Percentiles rank a stretch among this genome's conserved stretches.
These are phyloP conservation scores for Oscarella lobularis DNA, from an alignment of 37 sponge, comb jelly and placozoan genomes.

Conservation along the genomic window DNA sequence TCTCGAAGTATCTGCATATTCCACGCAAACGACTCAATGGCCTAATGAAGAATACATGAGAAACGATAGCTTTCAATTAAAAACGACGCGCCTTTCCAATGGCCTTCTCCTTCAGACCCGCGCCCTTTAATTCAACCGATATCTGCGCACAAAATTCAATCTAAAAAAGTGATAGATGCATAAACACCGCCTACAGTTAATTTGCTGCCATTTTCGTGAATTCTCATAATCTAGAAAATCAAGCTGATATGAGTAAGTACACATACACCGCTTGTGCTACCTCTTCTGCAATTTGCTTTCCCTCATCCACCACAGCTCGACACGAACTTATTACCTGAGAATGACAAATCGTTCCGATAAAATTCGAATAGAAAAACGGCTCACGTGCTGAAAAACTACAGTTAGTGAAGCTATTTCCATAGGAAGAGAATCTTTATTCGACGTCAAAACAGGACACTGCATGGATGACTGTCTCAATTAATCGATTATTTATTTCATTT, in stretches of 20 bases:
- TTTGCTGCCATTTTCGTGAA: neutral
- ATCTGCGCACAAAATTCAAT: neutral
- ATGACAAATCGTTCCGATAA: too few relatives aligned
- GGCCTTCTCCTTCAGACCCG: neutral
- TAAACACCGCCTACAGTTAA: neutral
- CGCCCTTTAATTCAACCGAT: neutral
- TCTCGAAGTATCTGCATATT: neutral
- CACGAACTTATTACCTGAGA: too few relatives aligned
- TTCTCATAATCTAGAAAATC: neutral
- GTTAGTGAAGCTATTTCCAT: neutral
- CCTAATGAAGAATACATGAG: conserved; percentile 1
- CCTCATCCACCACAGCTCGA: neutral
- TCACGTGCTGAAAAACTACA: neutral
- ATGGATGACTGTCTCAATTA: too few relatives aligned
- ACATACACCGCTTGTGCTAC: too few relatives aligned
- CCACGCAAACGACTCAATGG: neutral
- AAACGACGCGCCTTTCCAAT: neutral
- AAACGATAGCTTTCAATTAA: neutral
- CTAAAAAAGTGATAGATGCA: neutral
- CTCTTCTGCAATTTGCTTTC: neutral
- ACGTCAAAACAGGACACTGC: too few relatives aligned
- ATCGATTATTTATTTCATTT: too few relatives aligned
- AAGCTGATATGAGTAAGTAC: too few relatives aligned
- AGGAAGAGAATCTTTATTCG: neutral
- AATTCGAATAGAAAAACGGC: too few relatives aligned